Evolutionary conservation across 2,888 invertebrate species (phyloP), one percentile per base, ranked within the genome.

Genomic region (Biston stratarius): DNA sequence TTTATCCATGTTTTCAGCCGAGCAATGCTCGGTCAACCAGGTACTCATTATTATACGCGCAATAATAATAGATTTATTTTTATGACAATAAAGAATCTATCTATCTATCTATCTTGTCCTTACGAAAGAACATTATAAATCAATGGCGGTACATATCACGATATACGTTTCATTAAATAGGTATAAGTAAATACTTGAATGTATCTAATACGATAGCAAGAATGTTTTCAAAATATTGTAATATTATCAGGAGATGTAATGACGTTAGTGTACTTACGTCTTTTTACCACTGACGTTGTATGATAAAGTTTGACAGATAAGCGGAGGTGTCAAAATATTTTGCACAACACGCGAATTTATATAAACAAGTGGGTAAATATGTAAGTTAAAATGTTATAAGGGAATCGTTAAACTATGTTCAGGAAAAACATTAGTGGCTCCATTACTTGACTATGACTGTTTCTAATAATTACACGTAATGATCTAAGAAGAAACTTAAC

Each of bases 241-340:
- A 0, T 38, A 38, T 38, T 6, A 38, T 38, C 15, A n/a, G n/a
- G 36, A 51, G 36, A 52, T 52, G 12, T 34, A 36, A 52, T 52
- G 52, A 52, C 52, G 52, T 52, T 8, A n/a, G 14, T 10, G 36
- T 9, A 38, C 52, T 38, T 52, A 52, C 52, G 52, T 52, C 52
- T 38, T 36, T 51, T 36, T 36, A 38, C 1, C 5, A 52, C 14
- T 14, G 51, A 52, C 36, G 51, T 52, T 3, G 0, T 8, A n/a
- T 33, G 42, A 38, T 6, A 38, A 38, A 48, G 24, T 24, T n/a
- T 52, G 58, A 38, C 38, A 38, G 61, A 52, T 61, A 47, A 55
- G 45, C 14, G 8, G 44, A 15, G 11, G 7, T 36, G 38, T 47
- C 36, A 53, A 53, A 55, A 60, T 60, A 60, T 60, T 60, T 51